Percentiles rank a stretch among this genome's conserved stretches.
Conservation (phyloP, 2,113 vertebrate genomes). For the Caranx melampygus region DNA sequence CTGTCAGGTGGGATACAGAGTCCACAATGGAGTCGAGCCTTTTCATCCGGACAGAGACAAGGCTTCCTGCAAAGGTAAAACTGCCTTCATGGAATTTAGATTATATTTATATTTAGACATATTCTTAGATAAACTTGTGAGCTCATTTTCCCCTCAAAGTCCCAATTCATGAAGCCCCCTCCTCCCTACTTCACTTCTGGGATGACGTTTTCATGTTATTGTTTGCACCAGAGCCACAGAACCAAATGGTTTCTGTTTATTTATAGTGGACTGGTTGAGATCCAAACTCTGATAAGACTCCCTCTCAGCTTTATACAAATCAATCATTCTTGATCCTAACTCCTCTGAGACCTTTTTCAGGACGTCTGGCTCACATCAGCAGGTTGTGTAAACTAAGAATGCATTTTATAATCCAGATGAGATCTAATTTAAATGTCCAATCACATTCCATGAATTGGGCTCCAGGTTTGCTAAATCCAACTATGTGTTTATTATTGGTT, state of each 20-base stretch:
- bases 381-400: not conserved
- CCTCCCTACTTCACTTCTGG: not conserved
- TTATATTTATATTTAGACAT: too few relatives aligned
- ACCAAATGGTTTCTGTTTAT: too few relatives aligned
- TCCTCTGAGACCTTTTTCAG: not conserved
- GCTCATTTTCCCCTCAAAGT: too few relatives aligned
- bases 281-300: too few relatives aligned
- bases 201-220: not conserved
- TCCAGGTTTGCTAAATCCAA: too few relatives aligned
- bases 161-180: not conserved
- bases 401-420: not conserved
- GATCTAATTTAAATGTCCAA: not conserved
- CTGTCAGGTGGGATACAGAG: constrained; percentile 86
- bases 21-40: constrained; percentile 80
- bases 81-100: not conserved
- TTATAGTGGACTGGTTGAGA: too few relatives aligned
- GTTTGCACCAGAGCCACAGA: not conserved
- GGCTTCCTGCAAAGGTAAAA: constrained; percentile 86
- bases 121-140: too few relatives aligned
- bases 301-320: too few relatives aligned
- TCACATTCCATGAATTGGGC: not conserved
- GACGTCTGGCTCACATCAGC: not conserved
- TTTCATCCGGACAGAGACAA: constrained; percentile 79
- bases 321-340: not conserved
- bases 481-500: not conserved